phyloP scores from a whole-genome alignment of 2,113 vertebrate species.

The Physeter macrocephalus region DNA sequence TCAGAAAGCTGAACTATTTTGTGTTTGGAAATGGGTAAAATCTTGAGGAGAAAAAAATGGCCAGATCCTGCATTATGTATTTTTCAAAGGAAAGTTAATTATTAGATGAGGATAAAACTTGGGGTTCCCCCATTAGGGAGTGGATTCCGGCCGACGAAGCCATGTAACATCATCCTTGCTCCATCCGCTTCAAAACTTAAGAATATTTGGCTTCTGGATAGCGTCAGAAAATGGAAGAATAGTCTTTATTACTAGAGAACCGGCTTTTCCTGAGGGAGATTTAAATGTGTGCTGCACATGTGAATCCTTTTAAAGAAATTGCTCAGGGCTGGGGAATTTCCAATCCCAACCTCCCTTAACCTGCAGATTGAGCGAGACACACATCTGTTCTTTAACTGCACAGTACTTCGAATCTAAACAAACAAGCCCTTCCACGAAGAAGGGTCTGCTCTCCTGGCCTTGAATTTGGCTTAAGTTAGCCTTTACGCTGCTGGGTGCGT shows the following conservation, averaged over 20 bases:
- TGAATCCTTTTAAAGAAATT: constrained; percentile 45
- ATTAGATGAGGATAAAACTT: neutral
- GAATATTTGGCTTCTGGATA: neutral
- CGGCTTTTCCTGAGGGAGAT: neutral
- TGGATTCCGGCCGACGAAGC: neutral
- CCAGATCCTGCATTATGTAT: neutral
- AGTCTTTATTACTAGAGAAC: constrained; percentile 1
- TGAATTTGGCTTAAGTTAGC: constrained; percentile 18
- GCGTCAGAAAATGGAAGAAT: neutral
- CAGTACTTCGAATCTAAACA: constrained; percentile 54
- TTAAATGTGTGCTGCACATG: neutral
- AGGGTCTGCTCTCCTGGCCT: neutral
- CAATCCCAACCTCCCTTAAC: constrained; percentile 15
- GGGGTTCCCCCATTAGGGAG: neutral
- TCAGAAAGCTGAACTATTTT: neutral
- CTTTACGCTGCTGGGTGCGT: neutral
- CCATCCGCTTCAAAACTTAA: neutral
- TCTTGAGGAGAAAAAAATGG: neutral
- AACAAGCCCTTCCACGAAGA: neutral
- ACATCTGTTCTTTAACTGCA: constrained; percentile 49
- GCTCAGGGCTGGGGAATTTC: constrained; percentile 43
- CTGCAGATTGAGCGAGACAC: constrained; percentile 5
- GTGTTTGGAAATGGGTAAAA: neutral
- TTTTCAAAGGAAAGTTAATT: constrained; percentile 13
- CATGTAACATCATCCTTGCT: neutral